Base-by-base conservation (phyloP, 2,888 invertebrate species). In the Encarsia formosa region DNA sequence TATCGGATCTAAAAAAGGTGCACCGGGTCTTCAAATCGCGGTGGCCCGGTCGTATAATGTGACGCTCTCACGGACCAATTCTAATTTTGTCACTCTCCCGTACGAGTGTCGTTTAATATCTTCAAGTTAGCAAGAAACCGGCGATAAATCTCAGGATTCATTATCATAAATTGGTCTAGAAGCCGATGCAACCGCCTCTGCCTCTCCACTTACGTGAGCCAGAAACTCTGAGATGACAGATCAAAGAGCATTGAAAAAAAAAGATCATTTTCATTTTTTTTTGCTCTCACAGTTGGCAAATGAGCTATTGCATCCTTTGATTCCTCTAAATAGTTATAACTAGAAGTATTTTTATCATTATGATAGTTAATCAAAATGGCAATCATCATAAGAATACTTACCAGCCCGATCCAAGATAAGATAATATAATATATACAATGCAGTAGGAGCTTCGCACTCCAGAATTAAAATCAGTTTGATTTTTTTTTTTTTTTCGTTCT, bases 91-190 rank as follows among this genome's bases (percentile, higher is more conserved):
- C 39, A 44, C 57, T 50, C 59, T 34, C n/a, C n/a, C n/a, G n/a
- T n/a, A n/a, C n/a, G n/a, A n/a, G 26, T 15, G 19, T 60, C 64
- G 61, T 61, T 65, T 66, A 67, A 67, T 69, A 66, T 66, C 66
- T 64, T 62, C 31, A 35, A 42, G 64, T 61, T 66, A 59, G 64
- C 64, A 64, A 64, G 65, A 65, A 66, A 60, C 59, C 61, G 60
- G 61, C 64, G 56, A 68, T 69, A 69, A 69, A 68, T 69, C 68
- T 68, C 59, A 39, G 53, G 65, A 64, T 66, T 69, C 68, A 69
- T 69, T 69, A 68, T 68, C 68, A 69, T 69, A 69, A 69, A 69
- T 69, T 69, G 68, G 67, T 62, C 54, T 51, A 59, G 61, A 32
- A 8, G 20, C 8, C 24, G 48, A 40, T 40, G 39, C 26, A 16